These are phyloP conservation scores for Erynnis tages DNA, from an alignment of 2,888 invertebrate species.

Conservation along the genomic window DNA sequence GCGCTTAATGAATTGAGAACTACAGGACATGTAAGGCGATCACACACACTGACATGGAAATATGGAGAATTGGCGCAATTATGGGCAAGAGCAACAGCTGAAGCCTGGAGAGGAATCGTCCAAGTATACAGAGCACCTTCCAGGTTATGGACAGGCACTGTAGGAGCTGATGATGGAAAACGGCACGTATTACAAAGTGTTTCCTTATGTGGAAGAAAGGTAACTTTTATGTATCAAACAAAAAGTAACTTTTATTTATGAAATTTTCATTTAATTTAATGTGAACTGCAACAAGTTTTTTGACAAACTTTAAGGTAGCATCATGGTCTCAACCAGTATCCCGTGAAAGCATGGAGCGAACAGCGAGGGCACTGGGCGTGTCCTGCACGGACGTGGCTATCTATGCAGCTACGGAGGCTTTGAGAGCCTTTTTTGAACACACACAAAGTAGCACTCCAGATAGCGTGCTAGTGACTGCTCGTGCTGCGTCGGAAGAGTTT, in stretches of 20 bases:
- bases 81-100: slow-evolving; percentile 58
- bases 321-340: slow-evolving; percentile 86
- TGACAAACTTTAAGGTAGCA: slow-evolving; percentile 65
- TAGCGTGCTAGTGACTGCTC: slow-evolving; percentile 83
- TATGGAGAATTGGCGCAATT: slow-evolving; percentile 66
- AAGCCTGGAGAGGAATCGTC: slow-evolving; percentile 52
- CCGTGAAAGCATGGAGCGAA: slow-evolving; percentile 77
- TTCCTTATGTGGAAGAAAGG: slow-evolving; percentile 86
- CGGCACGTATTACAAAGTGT: slow-evolving; percentile 82
- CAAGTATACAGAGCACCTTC: slow-evolving; percentile 66
- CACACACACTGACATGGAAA: slow-evolving; percentile 66
- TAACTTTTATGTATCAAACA: slow-evolving; percentile 30
- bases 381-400: slow-evolving; percentile 84
- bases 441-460: slow-evolving; percentile 78
- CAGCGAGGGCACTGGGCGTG: slow-evolving; percentile 82
- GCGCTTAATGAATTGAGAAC: slow-evolving; percentile 59
- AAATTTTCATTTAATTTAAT: too few species aligned
- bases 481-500: slow-evolving; percentile 81
- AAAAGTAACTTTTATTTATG: too few species aligned
- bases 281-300: neutral
- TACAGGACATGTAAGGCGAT: slow-evolving; percentile 54
- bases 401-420: slow-evolving; percentile 82
- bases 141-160: slow-evolving; percentile 78
- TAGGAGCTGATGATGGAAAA: slow-evolving; percentile 78
- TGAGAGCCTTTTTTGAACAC: slow-evolving; percentile 84